Conservation (phyloP, 2,888 invertebrate species). For the Drosophila longiperda region DNA sequence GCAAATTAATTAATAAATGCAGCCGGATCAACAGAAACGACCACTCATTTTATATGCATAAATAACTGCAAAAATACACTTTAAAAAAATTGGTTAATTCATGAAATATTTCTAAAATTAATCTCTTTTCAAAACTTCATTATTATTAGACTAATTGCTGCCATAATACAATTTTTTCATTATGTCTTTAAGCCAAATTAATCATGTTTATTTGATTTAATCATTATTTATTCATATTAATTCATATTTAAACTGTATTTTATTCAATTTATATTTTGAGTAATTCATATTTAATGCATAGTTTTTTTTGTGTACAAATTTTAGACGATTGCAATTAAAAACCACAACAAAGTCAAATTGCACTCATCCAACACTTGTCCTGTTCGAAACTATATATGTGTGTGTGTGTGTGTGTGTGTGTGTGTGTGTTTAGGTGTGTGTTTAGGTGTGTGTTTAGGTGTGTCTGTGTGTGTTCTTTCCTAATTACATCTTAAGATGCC, state of each 20-base stretch:
- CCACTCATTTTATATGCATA: not conserved
- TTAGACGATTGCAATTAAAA: conserved; percentile 60
- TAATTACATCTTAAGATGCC: conserved; percentile 61
- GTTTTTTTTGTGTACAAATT: not conserved
- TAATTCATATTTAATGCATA: not conserved
- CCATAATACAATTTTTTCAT: too few species aligned
- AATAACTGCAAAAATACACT: not conserved
- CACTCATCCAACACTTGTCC: not conserved
- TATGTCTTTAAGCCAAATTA: too few species aligned
- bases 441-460: too few species aligned
- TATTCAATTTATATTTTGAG: not conserved
- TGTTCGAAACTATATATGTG: not conserved
- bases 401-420: not conserved
- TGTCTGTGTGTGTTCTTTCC: conserved; percentile 9
- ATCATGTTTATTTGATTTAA: too few species aligned
- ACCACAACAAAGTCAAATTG: conserved; percentile 58
- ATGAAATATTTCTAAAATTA: not conserved
- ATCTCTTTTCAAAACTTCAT: not conserved
- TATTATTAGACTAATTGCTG: too few species aligned
- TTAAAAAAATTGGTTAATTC: not conserved
- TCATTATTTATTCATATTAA: too few species aligned
- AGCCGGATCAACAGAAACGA: conserved; percentile 2
- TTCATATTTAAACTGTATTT: too few species aligned
- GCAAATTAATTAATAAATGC: conserved; percentile 65
- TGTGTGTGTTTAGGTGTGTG: not conserved